phyloP scores from a whole-genome alignment of 1,140 invertebrate genomes.

The Bradysia coprophila region DNA sequence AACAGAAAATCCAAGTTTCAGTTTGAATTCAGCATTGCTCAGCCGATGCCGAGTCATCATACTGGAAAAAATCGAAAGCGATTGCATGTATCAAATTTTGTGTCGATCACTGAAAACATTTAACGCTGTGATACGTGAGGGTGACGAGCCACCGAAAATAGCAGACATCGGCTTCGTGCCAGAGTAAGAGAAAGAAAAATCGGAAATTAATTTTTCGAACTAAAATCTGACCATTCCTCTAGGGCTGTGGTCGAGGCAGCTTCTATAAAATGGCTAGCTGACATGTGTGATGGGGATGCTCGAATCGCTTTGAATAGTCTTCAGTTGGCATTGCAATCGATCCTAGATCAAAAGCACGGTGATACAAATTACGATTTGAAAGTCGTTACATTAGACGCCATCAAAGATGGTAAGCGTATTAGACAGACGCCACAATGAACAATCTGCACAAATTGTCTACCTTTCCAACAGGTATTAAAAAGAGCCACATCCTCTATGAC shows the following conservation, averaged over 20 bases:
- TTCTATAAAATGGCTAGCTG: conserved; percentile 47
- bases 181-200: conserved; percentile 1
- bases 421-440: too few species aligned
- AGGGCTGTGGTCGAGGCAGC: conserved; percentile 33
- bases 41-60: conserved; percentile 60
- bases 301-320: conserved; percentile 56
- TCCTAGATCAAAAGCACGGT: conserved; percentile 4
- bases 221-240: too few species aligned
- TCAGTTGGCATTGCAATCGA: conserved; percentile 44
- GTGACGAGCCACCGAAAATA: conserved; percentile 2
- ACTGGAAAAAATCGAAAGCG: conserved; percentile 44
- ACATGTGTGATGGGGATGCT: conserved; percentile 66
- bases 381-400: conserved; percentile 35
- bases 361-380: conserved; percentile 15
- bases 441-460: too few species aligned
- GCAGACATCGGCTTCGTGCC: background rate
- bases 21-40: conserved; percentile 58
- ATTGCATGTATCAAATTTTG: conserved; percentile 42
- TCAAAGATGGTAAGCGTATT: conserved; percentile 42
- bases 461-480: too few species aligned
- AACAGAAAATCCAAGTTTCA: conserved; percentile 77
- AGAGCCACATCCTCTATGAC: conserved; percentile 57
- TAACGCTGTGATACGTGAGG: conserved; percentile 16
- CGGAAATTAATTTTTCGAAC: background rate
- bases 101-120: conserved; percentile 30